Evolutionary conservation across 2,888 invertebrate species (phyloP).

Genomic region (Onchidella celtica): DNA sequence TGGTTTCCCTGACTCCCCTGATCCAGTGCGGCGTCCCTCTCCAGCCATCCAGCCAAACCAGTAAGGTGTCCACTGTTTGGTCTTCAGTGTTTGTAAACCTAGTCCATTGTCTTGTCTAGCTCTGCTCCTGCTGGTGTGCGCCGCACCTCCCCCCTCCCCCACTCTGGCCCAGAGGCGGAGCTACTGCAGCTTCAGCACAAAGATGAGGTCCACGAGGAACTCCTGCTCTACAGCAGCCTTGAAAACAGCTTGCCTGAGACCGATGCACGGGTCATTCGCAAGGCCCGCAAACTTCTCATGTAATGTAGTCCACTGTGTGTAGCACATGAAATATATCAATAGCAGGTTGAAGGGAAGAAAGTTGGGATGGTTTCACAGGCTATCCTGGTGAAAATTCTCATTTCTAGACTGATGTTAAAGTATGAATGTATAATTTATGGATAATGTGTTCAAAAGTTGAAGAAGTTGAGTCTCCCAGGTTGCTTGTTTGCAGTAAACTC

Average conservation of each 20-base stretch:
- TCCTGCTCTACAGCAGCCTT: conserved; percentile 55
- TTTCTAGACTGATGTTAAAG: too few species aligned
- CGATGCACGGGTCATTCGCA: conserved; percentile 73
- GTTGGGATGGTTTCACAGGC: too few species aligned
- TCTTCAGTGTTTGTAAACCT: neutral
- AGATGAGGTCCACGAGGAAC: conserved; percentile 56
- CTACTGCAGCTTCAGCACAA: conserved; percentile 35
- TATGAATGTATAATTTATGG: too few species aligned
- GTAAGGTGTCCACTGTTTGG: neutral
- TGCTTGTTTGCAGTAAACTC: too few species aligned
- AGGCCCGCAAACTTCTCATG: conserved; percentile 73
- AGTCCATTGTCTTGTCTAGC: conserved; percentile 25
- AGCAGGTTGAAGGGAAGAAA: too few species aligned
- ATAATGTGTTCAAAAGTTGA: too few species aligned
- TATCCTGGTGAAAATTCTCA: too few species aligned
- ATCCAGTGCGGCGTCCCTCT: too few species aligned
- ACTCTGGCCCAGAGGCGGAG: neutral
- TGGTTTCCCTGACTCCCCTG: too few species aligned
- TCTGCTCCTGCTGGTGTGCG: neutral
- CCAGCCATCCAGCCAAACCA: neutral
- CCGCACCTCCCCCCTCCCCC: neutral
- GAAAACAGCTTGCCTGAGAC: conserved; percentile 65
- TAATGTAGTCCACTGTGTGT: conserved; percentile 59
- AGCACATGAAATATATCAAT: too few species aligned
- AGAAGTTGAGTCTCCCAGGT: too few species aligned